Evolutionary conservation across 2,113 vertebrate genomes (phyloP).

Genomic region (Anarhynchus alexandrinus): DNA sequence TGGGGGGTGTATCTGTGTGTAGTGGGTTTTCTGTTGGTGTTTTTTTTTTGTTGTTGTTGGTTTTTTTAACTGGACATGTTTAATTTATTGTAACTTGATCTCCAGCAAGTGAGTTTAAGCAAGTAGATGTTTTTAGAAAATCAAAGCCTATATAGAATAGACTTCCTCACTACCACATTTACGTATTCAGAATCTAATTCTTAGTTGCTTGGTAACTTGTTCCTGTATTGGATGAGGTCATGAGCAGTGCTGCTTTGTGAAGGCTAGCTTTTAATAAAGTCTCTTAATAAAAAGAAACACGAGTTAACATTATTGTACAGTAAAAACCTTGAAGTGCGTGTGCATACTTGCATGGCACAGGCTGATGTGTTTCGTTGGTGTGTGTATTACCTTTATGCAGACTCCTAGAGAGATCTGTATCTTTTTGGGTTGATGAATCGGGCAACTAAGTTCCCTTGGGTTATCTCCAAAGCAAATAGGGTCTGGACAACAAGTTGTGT

Average conservation of each 20-base stretch:
- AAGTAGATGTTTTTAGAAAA: background rate
- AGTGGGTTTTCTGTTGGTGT: background rate
- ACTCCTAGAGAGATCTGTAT: fast-evolving
- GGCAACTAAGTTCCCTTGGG: background rate
- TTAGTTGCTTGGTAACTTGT: background rate
- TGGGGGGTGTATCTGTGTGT: background rate
- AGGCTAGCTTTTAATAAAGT: background rate
- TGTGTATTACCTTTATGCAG: background rate
- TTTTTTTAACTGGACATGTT: background rate
- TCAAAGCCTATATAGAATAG: background rate
- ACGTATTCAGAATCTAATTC: background rate
- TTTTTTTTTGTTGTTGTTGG: too few species aligned
- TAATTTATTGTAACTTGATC: background rate
- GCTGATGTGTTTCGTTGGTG: background rate
- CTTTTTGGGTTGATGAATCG: background rate
- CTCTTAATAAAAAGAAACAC: background rate
- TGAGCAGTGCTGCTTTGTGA: background rate
- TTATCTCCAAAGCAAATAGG: background rate
- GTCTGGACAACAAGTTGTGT: background rate
- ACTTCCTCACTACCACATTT: background rate
- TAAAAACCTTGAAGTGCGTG: background rate
- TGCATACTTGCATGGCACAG: fast-evolving
- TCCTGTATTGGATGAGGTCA: background rate
- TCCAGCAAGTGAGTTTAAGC: background rate
- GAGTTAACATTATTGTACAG: background rate